Conservation (phyloP, 2,888 invertebrate species). For the Epirrhoe tristata region DNA sequence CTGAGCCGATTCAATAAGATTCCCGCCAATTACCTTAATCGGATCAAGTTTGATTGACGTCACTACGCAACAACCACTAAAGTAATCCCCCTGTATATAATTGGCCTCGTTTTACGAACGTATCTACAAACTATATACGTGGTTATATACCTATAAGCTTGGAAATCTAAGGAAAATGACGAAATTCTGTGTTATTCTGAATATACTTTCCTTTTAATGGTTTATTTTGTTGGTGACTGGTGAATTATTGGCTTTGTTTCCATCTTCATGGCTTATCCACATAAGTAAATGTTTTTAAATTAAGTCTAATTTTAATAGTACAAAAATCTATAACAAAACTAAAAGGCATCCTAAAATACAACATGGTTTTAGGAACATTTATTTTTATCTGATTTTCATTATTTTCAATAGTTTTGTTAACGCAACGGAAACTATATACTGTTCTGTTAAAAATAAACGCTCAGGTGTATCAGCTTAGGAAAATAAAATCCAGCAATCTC, state of each 20-base stretch:
- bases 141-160: background rate
- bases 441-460: background rate
- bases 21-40: constrained; percentile 82
- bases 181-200: background rate
- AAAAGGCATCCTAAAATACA: too few species aligned
- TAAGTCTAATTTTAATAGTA: too few species aligned
- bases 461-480: background rate
- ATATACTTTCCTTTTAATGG: too few species aligned
- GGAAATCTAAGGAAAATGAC: background rate
- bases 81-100: constrained; percentile 72
- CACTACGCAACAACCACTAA: constrained; percentile 81
- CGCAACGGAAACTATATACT: background rate
- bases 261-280: too few species aligned
- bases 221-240: too few species aligned
- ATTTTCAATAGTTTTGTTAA: too few species aligned
- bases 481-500: background rate
- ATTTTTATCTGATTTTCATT: too few species aligned
- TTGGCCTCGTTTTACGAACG: constrained; percentile 64
- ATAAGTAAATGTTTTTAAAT: too few species aligned
- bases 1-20: constrained; percentile 69
- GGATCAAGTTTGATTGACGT: constrained; percentile 78
- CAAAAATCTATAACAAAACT: too few species aligned
- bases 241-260: too few species aligned
- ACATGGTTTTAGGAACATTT: too few species aligned
- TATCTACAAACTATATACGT: constrained; percentile 3